Evolutionary conservation across 2,888 invertebrate genomes (phyloP), one percentile per base, ranked within the genome.

Genomic region (Xanthostigma xanthostigma): DNA sequence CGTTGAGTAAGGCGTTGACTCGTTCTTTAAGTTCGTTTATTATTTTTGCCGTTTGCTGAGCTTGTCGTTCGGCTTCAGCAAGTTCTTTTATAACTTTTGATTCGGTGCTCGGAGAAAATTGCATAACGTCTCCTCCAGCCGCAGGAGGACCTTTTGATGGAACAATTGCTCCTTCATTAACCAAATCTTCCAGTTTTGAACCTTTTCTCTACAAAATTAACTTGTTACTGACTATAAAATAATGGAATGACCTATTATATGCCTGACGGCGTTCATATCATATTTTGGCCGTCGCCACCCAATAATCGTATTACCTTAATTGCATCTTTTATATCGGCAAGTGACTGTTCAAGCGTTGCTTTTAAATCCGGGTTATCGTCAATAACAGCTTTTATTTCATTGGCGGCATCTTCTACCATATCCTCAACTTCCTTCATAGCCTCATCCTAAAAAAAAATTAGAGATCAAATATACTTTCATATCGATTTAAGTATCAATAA

Each of bases 21-120:
- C 65, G 54, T 27, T 56, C 56, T 54, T 65, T 66, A n/a, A 74
- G 53, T 45, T 68, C 66, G 33, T 58, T 58, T 38, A 71, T 69
- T 35, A 70, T 62, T 50, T 61, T 59, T n/a, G 68, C 66, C 1
- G 72, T 72, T 49, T 67, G 67, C 53, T 63, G 65, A 5, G 68
- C 68, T 49, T 73, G 67, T 11, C 63, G 60, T 52, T 73, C 71
- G 8, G 72, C 71, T 42, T 66, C 66, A 52, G 66, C 69, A 42
- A 74, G 62, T 58, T 73, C 70, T 46, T 56, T 59, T 14, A 71
- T 53, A 2, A 72, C 62, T 39, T 53, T 55, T 9, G 57, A 54
- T 43, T 65, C 63, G 12, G 59, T 58, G 34, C 62, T 49, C 8
- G 60, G 59, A n/a, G 58, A 54, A 2, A 57, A 47, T 39, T 56